Conservation (phyloP, 2,888 invertebrate species). For the Diaphora mendica region DNA sequence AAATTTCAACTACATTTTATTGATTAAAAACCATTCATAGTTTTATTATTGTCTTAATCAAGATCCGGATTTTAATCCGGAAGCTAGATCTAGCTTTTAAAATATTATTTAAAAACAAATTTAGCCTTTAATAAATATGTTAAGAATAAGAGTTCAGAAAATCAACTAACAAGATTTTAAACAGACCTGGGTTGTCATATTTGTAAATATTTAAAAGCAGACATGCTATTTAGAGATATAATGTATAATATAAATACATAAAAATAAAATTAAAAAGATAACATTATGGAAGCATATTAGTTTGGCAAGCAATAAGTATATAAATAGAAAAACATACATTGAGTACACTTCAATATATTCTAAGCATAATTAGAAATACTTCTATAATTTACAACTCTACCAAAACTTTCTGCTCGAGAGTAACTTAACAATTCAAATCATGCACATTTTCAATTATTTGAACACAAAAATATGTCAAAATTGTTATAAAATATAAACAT, state of each 20-base stretch:
- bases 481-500: conserved; percentile 1
- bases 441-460: conserved; percentile 1
- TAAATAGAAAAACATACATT: conserved; percentile 3
- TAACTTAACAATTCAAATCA: not conserved
- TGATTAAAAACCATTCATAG: too few species aligned
- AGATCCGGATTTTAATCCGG: too few species aligned
- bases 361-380: not conserved
- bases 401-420: not conserved
- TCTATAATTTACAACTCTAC: not conserved
- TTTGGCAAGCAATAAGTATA: conserved; percentile 8
- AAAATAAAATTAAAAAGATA: conserved; percentile 4
- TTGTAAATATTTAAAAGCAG: not conserved
- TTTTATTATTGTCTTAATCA: too few species aligned
- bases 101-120: not conserved
- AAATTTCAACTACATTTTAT: too few species aligned
- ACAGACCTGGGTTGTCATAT: not conserved
- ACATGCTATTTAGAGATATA: not conserved
- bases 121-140: not conserved
- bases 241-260: not conserved
- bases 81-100: conserved; percentile 2
- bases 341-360: not conserved
- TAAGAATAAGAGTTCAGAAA: not conserved
- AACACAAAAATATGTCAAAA: conserved; percentile 11
- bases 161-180: not conserved
- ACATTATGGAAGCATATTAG: conserved; percentile 9